Evolutionary conservation across 1,140 invertebrate genomes (phyloP), one percentile per base, ranked within the genome.

Genomic region (Popillia japonica): DNA sequence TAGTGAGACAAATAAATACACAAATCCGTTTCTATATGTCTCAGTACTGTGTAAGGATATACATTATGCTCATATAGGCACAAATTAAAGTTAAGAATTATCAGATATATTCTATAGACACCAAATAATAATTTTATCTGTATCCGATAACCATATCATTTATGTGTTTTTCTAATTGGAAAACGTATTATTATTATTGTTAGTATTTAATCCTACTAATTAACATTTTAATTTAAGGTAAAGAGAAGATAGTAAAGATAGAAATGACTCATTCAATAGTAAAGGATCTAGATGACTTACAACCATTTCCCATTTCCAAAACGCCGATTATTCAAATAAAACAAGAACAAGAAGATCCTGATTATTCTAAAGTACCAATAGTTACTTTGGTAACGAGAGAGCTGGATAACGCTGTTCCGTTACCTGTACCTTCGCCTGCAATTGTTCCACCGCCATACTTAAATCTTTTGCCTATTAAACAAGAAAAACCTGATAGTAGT

Each of bases 181-280:
- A n/a, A n/a, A n/a, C n/a, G n/a, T n/a, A n/a, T n/a, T n/a, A n/a
- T n/a, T n/a, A n/a, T n/a, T n/a, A n/a, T n/a, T n/a, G n/a, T n/a
- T n/a, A n/a, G n/a, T n/a, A n/a, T n/a, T n/a, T n/a, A 34, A 1
- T 2, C 27, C 27, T 34, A 4, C 27, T 34, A 34, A 34, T 34
- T 34, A 34, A 34, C 27, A 34, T 55, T 27, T 68, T 27, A 8
- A 27, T 34, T 68, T 17, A 23, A 68, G 61, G 27, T 10, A 78
- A 80, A 78, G 75, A 78, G 40, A 77, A 77, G 40, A 68, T 55
- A 40, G 75, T 23, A 20, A 40, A 77, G 41, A 68, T 77, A 14
- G 72, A 79, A 79, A 76, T 76, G 75, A 74, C 72, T 3, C 72
- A 74, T 74, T 41, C 34, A 3, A 74, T 76, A 27, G 41, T 77